Evolutionary conservation across 2,113 vertebrate genomes (phyloP).

Genomic region (Martes martes): DNA sequence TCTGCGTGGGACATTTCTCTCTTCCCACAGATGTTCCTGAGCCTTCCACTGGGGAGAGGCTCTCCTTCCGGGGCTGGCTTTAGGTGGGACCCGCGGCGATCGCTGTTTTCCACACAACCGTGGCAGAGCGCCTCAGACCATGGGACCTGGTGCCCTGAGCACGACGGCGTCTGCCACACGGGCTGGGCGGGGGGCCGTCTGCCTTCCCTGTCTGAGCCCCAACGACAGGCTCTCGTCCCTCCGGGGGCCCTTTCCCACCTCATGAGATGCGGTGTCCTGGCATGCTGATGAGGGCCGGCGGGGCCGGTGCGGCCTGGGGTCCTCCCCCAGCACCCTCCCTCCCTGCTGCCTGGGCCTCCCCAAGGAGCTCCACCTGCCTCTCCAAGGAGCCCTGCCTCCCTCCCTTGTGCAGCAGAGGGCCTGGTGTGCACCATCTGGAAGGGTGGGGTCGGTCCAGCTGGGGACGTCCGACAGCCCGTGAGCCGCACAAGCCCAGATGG

Average conservation of each 20-base stretch:
- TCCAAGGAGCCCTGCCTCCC: background rate
- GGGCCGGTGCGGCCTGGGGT: background rate
- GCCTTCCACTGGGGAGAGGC: too few relatives aligned
- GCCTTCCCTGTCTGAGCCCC: too few relatives aligned
- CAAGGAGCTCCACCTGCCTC: too few relatives aligned
- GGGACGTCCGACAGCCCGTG: background rate
- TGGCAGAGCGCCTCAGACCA: too few relatives aligned
- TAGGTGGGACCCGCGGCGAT: too few relatives aligned
- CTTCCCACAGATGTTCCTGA: too few relatives aligned
- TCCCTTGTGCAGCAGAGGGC: background rate
- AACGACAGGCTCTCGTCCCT: background rate
- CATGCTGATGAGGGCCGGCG: fast-evolving
- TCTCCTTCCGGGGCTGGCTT: too few relatives aligned
- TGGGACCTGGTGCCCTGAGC: too few relatives aligned
- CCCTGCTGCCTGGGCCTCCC: too few relatives aligned
- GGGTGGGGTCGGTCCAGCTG: fast-evolving
- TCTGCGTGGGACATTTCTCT: too few relatives aligned
- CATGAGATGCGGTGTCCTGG: background rate
- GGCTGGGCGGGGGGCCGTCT: too few relatives aligned
- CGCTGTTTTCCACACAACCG: too few relatives aligned
- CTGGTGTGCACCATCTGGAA: background rate
- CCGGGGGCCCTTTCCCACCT: background rate
- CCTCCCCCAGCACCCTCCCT: background rate
- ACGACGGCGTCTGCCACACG: fast-evolving
- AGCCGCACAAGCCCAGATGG: background rate